A percentile compares a stretch with the other conserved stretches of the same genome.
Conservation (phyloP, 2,113 vertebrate genomes). For the Geococcyx californianus region DNA sequence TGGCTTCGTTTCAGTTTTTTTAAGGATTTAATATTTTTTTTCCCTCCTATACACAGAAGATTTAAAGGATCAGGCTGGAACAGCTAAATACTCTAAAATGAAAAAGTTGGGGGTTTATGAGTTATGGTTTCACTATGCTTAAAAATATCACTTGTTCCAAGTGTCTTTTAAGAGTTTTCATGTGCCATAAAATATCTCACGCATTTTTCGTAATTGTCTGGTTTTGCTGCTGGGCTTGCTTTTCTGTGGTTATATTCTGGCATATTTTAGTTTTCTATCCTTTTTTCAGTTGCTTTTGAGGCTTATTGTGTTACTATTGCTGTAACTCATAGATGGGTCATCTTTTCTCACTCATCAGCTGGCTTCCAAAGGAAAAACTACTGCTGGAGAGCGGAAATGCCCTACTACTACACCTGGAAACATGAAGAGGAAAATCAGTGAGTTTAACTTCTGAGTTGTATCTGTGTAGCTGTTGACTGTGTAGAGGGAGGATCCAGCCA, state of each 20-base stretch:
- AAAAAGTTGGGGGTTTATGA: background rate
- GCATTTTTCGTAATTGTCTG: background rate
- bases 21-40: background rate
- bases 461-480: background rate
- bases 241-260: background rate
- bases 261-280: background rate
- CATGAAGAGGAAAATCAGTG: constrained; percentile 91
- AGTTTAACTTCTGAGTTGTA: constrained; percentile 42
- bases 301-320: background rate
- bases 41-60: background rate
- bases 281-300: background rate
- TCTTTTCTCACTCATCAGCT: constrained; percentile 78
- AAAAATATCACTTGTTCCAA: background rate
- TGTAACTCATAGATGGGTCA: constrained; percentile 8
- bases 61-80: background rate
- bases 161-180: background rate
- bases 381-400: constrained; percentile 73
- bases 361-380: constrained; percentile 85
- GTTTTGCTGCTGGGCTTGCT: background rate
- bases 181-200: background rate
- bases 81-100: background rate
- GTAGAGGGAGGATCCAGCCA: background rate
- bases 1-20: background rate
- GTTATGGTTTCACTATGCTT: background rate
- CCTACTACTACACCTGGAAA: constrained; percentile 78